These are phyloP conservation scores for Silurus aristotelis DNA, from an alignment of 2,797 vertebrate genomes.

Conservation along the genomic window DNA sequence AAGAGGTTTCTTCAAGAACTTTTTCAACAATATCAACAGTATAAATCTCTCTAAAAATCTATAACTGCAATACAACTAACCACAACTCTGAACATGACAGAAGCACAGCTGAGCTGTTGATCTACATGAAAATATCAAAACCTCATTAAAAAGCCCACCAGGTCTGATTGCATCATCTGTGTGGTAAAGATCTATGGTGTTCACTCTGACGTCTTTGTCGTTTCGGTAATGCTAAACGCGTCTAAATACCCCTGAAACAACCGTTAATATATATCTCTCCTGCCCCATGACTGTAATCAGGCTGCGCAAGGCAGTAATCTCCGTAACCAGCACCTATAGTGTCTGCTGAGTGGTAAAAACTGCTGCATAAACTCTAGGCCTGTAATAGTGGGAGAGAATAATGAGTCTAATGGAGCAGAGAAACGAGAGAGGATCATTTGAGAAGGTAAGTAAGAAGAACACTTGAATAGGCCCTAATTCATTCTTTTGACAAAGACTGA, in stretches of 20 bases:
- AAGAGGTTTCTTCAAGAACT: background rate
- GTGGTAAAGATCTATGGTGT: conserved; percentile 1
- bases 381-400: conserved; percentile 35
- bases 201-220: conserved; percentile 31
- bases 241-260: conserved; percentile 48
- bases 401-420: conserved; percentile 33
- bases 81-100: background rate
- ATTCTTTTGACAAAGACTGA: conserved; percentile 1
- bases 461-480: conserved; percentile 24
- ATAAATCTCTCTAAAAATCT: background rate
- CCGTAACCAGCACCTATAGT: conserved; percentile 46
- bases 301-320: conserved; percentile 46
- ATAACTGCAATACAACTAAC: background rate
- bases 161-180: background rate
- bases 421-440: conserved; percentile 28
- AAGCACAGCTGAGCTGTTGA: conserved; percentile 5
- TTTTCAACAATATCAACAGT: background rate
- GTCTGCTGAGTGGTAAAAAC: conserved; percentile 44
- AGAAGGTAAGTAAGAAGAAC: conserved; percentile 25
- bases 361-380: conserved; percentile 32
- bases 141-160: conserved; percentile 15
- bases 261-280: conserved; percentile 41
- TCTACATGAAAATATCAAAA: background rate
- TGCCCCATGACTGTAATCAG: conserved; percentile 44
- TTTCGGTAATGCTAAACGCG: conserved; percentile 41